A percentile compares a stretch with the other conserved stretches of the same genome.
phyloP scores from a whole-genome alignment of 1,140 invertebrate species.

The Mizuhopecten yessoensis region DNA sequence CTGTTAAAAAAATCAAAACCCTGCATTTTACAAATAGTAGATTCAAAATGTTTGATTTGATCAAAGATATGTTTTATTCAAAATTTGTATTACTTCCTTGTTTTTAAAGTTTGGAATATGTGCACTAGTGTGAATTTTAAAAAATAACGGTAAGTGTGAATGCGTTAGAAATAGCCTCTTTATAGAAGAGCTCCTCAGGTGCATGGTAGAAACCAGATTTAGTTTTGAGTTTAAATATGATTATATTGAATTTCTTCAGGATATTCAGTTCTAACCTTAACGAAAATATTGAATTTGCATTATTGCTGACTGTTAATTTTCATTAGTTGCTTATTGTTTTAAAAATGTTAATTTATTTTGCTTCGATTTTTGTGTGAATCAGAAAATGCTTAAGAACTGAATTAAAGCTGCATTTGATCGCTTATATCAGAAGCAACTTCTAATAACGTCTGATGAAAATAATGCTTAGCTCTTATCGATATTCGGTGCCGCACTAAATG shows the following conservation, averaged over 20 bases:
- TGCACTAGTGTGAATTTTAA: too few relatives aligned
- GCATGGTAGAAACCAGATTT: not conserved
- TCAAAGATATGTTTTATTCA: not conserved
- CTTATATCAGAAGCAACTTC: not conserved
- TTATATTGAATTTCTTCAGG: too few relatives aligned
- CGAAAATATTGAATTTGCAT: not conserved
- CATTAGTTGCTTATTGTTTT: too few relatives aligned
- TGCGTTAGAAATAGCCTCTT: not conserved
- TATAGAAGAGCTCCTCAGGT: not conserved
- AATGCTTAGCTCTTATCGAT: too few relatives aligned
- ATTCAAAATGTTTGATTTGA: not conserved
- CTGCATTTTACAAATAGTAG: too few relatives aligned
- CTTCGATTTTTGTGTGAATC: not conserved
- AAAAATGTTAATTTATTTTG: not conserved
- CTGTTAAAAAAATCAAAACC: not conserved
- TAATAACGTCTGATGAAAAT: not conserved
- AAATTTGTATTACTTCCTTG: not conserved
- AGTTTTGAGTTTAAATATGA: too few relatives aligned
- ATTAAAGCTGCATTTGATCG: not conserved
- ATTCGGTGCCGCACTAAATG: too few relatives aligned
- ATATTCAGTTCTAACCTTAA: not conserved
- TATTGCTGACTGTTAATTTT: not conserved
- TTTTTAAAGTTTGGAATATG: too few relatives aligned
- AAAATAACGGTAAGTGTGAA: not conserved
- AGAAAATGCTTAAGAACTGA: not conserved